Base-by-base conservation (phyloP, 2,888 invertebrate genomes). In the Pteria penguin region DNA sequence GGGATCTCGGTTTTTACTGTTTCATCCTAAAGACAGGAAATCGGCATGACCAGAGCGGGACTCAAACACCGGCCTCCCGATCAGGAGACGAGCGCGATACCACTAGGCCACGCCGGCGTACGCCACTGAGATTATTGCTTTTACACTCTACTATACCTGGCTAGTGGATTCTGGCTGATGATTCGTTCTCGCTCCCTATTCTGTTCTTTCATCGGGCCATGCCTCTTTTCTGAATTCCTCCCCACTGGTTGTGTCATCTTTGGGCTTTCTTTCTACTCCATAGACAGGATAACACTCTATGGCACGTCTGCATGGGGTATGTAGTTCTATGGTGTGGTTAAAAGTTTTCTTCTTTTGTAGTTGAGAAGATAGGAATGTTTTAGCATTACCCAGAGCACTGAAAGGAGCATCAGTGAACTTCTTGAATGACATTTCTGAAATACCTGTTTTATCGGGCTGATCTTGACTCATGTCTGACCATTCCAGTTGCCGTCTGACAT, bases 291-390 rank as follows among this genome's bases (percentile, higher is more conserved):
- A 89, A 72, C 88, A 88, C 27, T 84, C 80, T 31, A 88, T 69
- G 0, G 81, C 82, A 57, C 82, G 85, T 29, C 83, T 66, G 29
- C 78, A 76, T 27, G 90, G 89, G 26, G 88, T 85, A 8, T 82
- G 54, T 31, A 87, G 57, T 65, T 90, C 89, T 24, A 89, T 72
- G 69, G 89, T 89, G 36, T 87, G 85, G 67, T 88, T 86, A 78
- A 89, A 90, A 2, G 84, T 84, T 52, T 84, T 80, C 79, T 84
- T 85, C 69, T 88, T 88, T 68, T 86, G 80, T 73, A 89, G 68
- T 73, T 90, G 90, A 18, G 84, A 81, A 3, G 88, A 87, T 14
- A 90, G 76, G 62, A 88, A 77, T 24, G 83, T 83, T 55, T 84
- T 81, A 2, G 85, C 86, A 70, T 82, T 84, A 27, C 81, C 83